Base-by-base conservation (phyloP, 1,140 invertebrate species). In the Aphaenogaster ashmeadi region DNA sequence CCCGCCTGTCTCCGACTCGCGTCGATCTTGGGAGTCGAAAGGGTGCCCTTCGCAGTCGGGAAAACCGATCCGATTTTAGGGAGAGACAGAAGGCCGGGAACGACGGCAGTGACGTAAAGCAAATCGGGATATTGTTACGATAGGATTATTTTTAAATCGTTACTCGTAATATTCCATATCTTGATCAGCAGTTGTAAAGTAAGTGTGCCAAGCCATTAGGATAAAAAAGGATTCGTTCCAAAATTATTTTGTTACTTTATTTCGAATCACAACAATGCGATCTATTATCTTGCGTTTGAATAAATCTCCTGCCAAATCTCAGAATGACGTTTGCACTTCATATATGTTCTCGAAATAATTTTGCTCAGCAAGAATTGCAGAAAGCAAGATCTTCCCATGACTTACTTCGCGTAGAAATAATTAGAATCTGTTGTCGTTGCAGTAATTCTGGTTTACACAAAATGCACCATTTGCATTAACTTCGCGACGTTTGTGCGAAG, bases 41-140 rank as follows among this genome's bases (percentile, higher is more conserved):
- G 83, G 78, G 88, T 89, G 78, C 81, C 50, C 72, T 87, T 47
- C n/a, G 78, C 88, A 84, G 77, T 84, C 86, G 81, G 83, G 67
- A 84, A 88, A 91, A 89, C 80, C 86, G 90, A 92, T 92, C 92
- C 90, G 87, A 91, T 92, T 92, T 91, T 86, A n/a, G 86, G 81
- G 60, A 79, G 47, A 21, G 64, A 74, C 52, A 69, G 54, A 74
- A 89, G 67, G 38, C 71, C 56, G 71, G 79, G 74, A 90, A 78
- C 62, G 72, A 75, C 27, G 56, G 18, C 27, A 15, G 27, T 27
- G 44, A 54, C 60, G 66, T 38, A 71, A 50, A 52, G 66, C 6
- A 50, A 54, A 36, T 78, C 36, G 3, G 3, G n/a, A 38, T 86
- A 44, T 56, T 74, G 58, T 64, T 44, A 44, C 27, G 11, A 33